Conservation (phyloP, 1,140 invertebrate species). For the Saccostrea cuccullata region DNA sequence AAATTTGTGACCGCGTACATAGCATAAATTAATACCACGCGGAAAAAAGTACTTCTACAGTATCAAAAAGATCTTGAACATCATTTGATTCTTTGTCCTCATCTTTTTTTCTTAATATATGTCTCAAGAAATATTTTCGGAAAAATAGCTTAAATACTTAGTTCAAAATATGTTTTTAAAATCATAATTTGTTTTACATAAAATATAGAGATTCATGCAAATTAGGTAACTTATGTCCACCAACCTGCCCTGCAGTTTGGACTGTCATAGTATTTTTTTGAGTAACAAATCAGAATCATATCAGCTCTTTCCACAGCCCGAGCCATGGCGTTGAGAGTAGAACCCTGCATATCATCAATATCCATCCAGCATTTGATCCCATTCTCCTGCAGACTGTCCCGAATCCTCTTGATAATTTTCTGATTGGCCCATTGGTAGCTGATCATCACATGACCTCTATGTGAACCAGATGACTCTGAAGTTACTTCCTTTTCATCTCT, state of each 20-base stretch:
- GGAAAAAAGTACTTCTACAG: no score
- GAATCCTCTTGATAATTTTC: constrained; percentile 57
- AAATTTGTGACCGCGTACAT: no score
- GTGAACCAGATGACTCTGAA: neutral
- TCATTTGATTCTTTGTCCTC: no score
- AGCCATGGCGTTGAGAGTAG: constrained; percentile 76
- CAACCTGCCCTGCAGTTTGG: constrained; percentile 73
- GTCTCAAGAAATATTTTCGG: no score
- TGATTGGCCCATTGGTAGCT: constrained; percentile 71
- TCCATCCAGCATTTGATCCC: constrained; percentile 77
- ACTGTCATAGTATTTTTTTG: constrained; percentile 76
- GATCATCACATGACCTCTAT: constrained; percentile 67
- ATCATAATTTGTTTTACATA: no score
- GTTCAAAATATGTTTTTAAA: no score
- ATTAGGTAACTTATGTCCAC: neutral
- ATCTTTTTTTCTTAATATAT: no score
- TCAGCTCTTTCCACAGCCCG: constrained; percentile 72
- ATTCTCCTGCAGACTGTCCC: constrained; percentile 50
- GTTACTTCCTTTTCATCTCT: constrained; percentile 11
- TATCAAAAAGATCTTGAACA: no score
- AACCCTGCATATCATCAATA: constrained; percentile 73
- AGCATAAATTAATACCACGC: no score
- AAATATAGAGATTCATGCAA: no score
- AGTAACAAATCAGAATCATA: constrained; percentile 72
- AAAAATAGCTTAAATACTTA: no score